phyloP scores from a whole-genome alignment of 2,888 invertebrate species.

The Bursaphelenchus okinawaensis region DNA sequence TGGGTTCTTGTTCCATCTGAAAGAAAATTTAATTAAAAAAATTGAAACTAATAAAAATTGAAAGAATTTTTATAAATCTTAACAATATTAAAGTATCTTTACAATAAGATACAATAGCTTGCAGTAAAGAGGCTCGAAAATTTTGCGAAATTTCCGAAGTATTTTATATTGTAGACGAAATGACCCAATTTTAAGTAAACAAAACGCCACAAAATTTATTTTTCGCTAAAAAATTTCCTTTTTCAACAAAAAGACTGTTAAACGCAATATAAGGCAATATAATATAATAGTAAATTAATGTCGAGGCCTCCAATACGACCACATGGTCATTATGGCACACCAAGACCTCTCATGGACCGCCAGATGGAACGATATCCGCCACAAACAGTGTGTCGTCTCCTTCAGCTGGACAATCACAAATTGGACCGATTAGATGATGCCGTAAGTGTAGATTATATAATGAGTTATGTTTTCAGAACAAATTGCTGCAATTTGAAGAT shows the following conservation, averaged over 20 bases:
- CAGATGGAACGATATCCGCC: not conserved
- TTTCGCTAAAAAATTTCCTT: not conserved
- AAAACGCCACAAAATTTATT: not conserved
- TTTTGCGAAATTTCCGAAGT: not conserved
- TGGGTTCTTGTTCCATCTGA: slow-evolving; percentile 25
- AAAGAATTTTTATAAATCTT: too few species aligned
- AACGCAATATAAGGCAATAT: not conserved
- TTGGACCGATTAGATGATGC: not conserved
- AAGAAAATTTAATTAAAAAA: not conserved
- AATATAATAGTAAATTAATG: not conserved
- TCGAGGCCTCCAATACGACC: not conserved
- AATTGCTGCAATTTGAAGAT: not conserved
- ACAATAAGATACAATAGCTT: not conserved
- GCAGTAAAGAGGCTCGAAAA: not conserved
- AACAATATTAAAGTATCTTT: too few species aligned
- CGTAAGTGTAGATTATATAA: not conserved
- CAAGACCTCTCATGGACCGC: not conserved
- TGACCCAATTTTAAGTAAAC: not conserved
- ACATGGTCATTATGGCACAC: not conserved
- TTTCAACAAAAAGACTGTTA: not conserved
- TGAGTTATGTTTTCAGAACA: not conserved
- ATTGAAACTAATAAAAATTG: too few species aligned
- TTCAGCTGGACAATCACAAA: not conserved
- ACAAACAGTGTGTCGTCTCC: not conserved
- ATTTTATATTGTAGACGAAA: not conserved